Conservation (phyloP, 2,113 vertebrate species). For the Halcyon malimbica region DNA sequence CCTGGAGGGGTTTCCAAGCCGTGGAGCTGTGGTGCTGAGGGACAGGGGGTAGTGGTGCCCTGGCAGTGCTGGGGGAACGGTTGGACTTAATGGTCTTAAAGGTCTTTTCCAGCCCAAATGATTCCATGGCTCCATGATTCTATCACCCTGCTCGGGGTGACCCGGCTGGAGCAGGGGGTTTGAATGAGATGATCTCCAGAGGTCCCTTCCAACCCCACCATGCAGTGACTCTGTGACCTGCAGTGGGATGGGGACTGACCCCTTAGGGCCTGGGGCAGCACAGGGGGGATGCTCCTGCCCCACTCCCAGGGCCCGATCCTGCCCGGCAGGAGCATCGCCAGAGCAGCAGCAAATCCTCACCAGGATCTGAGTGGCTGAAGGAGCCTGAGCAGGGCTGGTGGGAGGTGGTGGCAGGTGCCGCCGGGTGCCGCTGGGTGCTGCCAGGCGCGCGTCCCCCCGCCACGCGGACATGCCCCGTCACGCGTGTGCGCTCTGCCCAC, state of each 20-base stretch:
- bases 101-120: no score
- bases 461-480: background rate
- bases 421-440: background rate
- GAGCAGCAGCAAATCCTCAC: background rate
- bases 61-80: no score
- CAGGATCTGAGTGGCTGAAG: rapidly evolving
- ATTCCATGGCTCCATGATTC: background rate
- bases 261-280: background rate
- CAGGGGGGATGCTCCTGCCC: background rate
- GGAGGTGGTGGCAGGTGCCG: background rate
- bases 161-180: background rate
- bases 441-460: background rate
- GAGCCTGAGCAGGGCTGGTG: background rate
- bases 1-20: no score
- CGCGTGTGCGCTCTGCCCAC: conserved; percentile 13
- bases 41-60: no score
- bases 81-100: no score
- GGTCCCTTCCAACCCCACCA: no score
- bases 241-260: background rate
- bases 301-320: background rate
- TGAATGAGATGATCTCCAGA: no score
- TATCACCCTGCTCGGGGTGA: no score
- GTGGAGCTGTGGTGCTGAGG: no score
- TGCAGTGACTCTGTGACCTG: background rate
- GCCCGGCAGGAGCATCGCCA: rapidly evolving